phyloP scores from a whole-genome alignment of 2,113 vertebrate genomes.

The Cyprinus carpio region DNA sequence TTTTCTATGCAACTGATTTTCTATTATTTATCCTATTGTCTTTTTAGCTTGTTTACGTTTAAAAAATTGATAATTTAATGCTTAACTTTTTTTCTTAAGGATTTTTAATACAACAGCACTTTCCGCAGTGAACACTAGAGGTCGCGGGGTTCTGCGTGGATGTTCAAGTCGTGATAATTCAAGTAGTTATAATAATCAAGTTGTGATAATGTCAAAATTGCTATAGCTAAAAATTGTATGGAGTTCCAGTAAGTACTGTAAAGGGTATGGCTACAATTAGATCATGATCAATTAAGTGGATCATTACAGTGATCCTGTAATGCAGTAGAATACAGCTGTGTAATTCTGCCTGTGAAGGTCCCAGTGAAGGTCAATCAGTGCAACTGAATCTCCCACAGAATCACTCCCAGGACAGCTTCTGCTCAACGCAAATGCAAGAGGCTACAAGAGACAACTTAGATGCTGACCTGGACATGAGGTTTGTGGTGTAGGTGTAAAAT shows the following conservation, averaged over 20 bases:
- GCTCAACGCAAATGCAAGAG: not conserved
- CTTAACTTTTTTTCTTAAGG: too few species aligned
- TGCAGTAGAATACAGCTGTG: not conserved
- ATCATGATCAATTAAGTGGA: not conserved
- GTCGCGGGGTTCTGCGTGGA: not conserved
- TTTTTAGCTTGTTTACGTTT: too few species aligned
- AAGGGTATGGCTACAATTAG: not conserved
- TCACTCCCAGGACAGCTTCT: not conserved
- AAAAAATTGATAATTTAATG: too few species aligned
- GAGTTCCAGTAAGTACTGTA: not conserved
- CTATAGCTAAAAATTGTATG: not conserved
- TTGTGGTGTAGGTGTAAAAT: not conserved
- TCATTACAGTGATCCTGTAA: not conserved
- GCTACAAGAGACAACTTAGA: not conserved
- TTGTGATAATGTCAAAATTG: not conserved
- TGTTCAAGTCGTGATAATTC: not conserved
- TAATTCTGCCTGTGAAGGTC: constrained; percentile 7
- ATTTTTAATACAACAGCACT: too few species aligned
- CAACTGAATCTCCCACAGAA: not conserved
- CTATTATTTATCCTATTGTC: too few species aligned
- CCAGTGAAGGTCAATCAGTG: not conserved
- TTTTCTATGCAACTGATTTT: too few species aligned
- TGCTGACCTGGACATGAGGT: not conserved
- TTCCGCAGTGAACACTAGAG: not conserved
- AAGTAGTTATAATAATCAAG: too few species aligned